These are phyloP conservation scores for Rhinogobio ventralis DNA, from an alignment of 2,797 vertebrate genomes.

Conservation along the genomic window DNA sequence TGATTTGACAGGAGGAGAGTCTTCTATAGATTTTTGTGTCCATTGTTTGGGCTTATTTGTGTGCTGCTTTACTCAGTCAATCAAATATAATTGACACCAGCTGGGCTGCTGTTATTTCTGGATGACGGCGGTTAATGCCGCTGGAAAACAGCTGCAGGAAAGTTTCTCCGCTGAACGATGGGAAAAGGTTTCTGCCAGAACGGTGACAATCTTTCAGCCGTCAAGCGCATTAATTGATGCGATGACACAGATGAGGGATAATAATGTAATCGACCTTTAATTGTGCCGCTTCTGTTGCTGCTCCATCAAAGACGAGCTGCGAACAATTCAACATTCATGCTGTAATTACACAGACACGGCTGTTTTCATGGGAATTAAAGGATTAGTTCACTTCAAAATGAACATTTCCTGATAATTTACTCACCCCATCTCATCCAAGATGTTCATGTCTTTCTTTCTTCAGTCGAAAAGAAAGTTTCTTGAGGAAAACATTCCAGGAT, in stretches of 20 bases:
- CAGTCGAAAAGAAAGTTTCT: too few relatives aligned
- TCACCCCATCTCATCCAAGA: too few relatives aligned
- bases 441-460: too few relatives aligned
- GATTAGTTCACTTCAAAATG: too few relatives aligned
- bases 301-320: not conserved
- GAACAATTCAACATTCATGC: too few relatives aligned
- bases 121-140: conserved; percentile 98
- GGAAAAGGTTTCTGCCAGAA: conserved; percentile 80
- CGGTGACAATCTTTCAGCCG: conserved; percentile 83
- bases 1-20: conserved; percentile 93
- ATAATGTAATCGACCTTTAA: conserved; percentile 88
- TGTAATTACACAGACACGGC: not conserved
- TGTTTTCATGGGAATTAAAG: too few relatives aligned
- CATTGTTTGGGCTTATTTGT: conserved; percentile 99
- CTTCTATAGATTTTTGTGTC: conserved; percentile 99
- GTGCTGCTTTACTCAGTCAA: conserved; percentile 99
- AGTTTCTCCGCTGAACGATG: conserved; percentile 84
- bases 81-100: conserved; percentile 99
- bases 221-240: conserved; percentile 96
- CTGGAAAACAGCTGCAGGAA: conserved; percentile 79
- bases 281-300: conserved; percentile 75
- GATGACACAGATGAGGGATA: conserved; percentile 92
- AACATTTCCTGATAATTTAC: too few relatives aligned
- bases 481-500: too few relatives aligned
- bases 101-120: conserved; percentile 93